Percentiles rank a stretch among this genome's conserved stretches.
Conservation (phyloP, 1,140 invertebrate genomes). For the Monomorium pharaonis region DNA sequence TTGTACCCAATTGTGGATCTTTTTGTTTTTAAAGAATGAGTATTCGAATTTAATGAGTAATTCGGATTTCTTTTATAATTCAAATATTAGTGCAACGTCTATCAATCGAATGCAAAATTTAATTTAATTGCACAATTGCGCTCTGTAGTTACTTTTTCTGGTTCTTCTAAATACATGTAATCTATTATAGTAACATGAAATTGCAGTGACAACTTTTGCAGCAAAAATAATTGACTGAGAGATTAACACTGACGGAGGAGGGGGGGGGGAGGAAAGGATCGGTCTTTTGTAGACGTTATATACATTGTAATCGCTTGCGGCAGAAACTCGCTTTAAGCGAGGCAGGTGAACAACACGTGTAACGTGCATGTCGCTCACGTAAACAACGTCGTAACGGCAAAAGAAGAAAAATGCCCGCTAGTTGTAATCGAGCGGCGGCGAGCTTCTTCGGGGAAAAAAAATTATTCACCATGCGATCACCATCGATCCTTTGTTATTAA, state of each 20-base stretch:
- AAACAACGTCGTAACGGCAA: background rate
- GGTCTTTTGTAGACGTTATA: background rate
- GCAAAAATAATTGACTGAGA: background rate
- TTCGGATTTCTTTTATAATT: too few relatives aligned
- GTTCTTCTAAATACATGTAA: background rate
- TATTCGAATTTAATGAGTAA: background rate
- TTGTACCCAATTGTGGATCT: background rate
- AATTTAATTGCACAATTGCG: background rate
- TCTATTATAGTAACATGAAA: background rate
- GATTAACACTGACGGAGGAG: too few relatives aligned
- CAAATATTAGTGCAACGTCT: background rate
- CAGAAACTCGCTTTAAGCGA: background rate
- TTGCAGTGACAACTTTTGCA: background rate
- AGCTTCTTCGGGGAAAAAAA: conserved; percentile 19
- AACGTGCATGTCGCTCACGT: background rate
- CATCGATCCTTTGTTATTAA: conserved; percentile 52
- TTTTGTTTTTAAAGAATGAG: background rate
- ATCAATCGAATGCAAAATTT: background rate
- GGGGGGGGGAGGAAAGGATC: background rate
- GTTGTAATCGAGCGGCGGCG: background rate
- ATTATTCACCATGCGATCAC: conserved; percentile 39
- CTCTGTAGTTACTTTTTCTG: background rate
- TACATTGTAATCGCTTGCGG: background rate
- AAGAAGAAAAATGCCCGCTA: conserved; percentile 42
- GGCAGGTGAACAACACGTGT: conserved; percentile 26